Evolutionary conservation across 1,140 invertebrate genomes (phyloP).

Genomic region (Aphis craccivora): DNA sequence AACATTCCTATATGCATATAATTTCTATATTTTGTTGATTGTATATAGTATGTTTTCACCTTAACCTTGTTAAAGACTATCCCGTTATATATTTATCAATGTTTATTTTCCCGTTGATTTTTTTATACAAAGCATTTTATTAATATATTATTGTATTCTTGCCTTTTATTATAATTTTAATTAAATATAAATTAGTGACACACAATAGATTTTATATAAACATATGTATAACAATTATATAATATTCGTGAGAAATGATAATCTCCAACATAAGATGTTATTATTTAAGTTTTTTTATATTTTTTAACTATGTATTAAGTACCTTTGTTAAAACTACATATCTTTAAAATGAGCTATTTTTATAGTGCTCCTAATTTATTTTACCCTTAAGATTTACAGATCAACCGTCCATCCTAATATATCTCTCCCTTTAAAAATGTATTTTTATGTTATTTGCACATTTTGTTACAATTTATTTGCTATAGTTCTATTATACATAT

Average conservation of each 20-base stretch:
- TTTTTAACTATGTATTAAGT: constrained; percentile 28
- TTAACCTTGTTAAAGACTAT: constrained; percentile 37
- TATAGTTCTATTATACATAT: not conserved
- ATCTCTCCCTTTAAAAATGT: not conserved
- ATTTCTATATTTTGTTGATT: constrained; percentile 39
- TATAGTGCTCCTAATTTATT: constrained; percentile 50
- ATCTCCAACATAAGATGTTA: constrained; percentile 18
- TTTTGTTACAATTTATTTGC: constrained; percentile 35
- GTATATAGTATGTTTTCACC: constrained; percentile 19
- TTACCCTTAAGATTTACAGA: constrained; percentile 35
- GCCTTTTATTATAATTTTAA: constrained; percentile 11
- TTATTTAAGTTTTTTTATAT: constrained; percentile 26
- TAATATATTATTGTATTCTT: constrained; percentile 45
- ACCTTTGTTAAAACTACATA: constrained; percentile 47
- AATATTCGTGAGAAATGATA: not conserved
- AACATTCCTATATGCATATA: constrained; percentile 37
- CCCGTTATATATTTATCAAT: constrained; percentile 49
- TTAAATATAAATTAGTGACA: not conserved
- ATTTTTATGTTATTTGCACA: constrained; percentile 21
- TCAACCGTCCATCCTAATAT: constrained; percentile 35
- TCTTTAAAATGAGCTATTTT: constrained; percentile 46
- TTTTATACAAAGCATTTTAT: constrained; percentile 33
- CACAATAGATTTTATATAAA: constrained; percentile 26
- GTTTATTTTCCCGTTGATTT: constrained; percentile 49
- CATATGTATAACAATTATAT: not conserved